phyloP scores from a whole-genome alignment of 1,140 invertebrate genomes.

The Drosophila kanapiae region DNA sequence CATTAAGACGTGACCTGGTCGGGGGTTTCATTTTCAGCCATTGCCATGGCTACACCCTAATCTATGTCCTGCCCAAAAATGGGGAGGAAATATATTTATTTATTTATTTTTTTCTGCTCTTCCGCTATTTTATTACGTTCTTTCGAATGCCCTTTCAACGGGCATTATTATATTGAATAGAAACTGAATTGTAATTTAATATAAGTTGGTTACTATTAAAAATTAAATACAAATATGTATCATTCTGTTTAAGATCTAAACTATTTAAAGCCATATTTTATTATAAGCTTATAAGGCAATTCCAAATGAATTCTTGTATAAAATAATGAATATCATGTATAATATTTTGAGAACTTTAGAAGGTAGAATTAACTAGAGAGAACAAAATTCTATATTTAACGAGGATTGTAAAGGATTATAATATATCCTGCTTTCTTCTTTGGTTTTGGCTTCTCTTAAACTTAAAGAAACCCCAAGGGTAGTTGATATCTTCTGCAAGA shows the following conservation, averaged over 20 bases:
- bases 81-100: constrained; percentile 60
- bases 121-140: constrained; percentile 19
- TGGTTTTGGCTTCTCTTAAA: background rate
- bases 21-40: constrained; percentile 25
- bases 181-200: too few relatives aligned
- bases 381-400: too few relatives aligned
- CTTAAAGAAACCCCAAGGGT: background rate
- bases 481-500: background rate
- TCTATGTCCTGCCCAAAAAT: constrained; percentile 60
- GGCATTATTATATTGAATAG: too few relatives aligned
- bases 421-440: background rate
- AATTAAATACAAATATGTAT: background rate
- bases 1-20: constrained; percentile 41
- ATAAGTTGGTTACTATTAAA: background rate
- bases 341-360: background rate
- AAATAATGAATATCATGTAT: background rate
- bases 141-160: constrained; percentile 4
- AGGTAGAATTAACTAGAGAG: background rate
- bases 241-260: too few relatives aligned
- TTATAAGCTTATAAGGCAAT: too few relatives aligned
- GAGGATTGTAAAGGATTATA: background rate
- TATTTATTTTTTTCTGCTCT: constrained; percentile 43
- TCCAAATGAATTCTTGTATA: too few relatives aligned
- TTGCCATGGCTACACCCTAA: constrained; percentile 74
- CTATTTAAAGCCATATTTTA: too few relatives aligned